phyloP scores from a whole-genome alignment of 1,140 invertebrate species.

The Drosophila guanche region DNA sequence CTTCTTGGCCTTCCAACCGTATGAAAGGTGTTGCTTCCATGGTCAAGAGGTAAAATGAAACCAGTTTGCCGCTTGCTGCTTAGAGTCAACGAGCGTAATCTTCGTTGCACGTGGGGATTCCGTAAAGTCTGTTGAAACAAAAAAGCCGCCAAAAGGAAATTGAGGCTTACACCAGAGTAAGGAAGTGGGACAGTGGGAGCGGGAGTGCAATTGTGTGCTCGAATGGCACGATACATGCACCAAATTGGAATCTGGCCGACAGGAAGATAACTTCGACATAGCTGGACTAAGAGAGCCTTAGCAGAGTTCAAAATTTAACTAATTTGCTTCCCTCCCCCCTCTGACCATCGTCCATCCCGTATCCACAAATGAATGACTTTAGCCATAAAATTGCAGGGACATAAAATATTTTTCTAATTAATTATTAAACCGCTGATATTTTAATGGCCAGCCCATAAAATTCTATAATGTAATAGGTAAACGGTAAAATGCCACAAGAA shows the following conservation, averaged over 20 bases:
- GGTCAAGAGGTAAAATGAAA: slow-evolving; percentile 44
- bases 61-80: slow-evolving; percentile 42
- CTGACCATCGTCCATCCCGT: not conserved
- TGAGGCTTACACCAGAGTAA: slow-evolving; percentile 11
- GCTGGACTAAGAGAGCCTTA: not conserved
- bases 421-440: slow-evolving; percentile 26
- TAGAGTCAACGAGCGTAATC: slow-evolving; percentile 45
- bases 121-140: slow-evolving; percentile 29
- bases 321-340: not conserved
- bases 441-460: slow-evolving; percentile 62
- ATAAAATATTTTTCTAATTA: slow-evolving; percentile 51
- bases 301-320: not conserved
- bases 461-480: slow-evolving; percentile 46
- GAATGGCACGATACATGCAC: not conserved
- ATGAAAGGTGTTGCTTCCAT: slow-evolving; percentile 34
- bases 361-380: slow-evolving; percentile 21
- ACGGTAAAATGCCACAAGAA: slow-evolving; percentile 20
- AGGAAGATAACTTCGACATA: not conserved
- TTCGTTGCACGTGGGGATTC: slow-evolving; percentile 55
- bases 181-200: slow-evolving; percentile 1
- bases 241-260: not conserved
- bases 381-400: slow-evolving; percentile 18
- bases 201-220: slow-evolving; percentile 9
- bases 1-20: slow-evolving; percentile 19
- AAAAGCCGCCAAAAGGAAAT: slow-evolving; percentile 31